A percentile compares a stretch with the other conserved stretches of the same genome.
Evolutionary conservation across 2,888 invertebrate species (phyloP).

Genomic region (Cheilosia pagana): DNA sequence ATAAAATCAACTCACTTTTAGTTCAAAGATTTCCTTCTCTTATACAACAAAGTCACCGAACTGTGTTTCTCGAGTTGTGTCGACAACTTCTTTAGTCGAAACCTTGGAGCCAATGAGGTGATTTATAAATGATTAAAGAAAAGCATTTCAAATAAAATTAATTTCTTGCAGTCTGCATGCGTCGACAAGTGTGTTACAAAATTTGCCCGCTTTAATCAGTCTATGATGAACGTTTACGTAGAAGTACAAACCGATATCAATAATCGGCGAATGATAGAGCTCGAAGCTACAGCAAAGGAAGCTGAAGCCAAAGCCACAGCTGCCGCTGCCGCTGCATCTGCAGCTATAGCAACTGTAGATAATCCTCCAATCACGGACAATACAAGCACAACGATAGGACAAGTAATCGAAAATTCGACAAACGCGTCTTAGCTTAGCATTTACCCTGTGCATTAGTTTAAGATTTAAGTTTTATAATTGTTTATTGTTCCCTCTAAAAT

Average conservation of each 20-base stretch:
- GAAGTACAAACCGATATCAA: constrained; percentile 82
- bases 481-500: constrained; percentile 66
- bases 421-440: constrained; percentile 30
- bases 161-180: constrained; percentile 78
- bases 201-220: constrained; percentile 82
- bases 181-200: constrained; percentile 82
- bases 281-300: constrained; percentile 78
- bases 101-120: constrained; percentile 79
- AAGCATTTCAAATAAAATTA: background rate
- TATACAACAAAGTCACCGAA: constrained; percentile 83
- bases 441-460: constrained; percentile 27
- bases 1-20: constrained; percentile 66
- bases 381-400: constrained; percentile 12
- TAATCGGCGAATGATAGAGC: constrained; percentile 80
- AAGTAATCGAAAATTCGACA: background rate
- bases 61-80: constrained; percentile 82
- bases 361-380: constrained; percentile 42
- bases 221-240: constrained; percentile 82
- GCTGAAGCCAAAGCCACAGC: constrained; percentile 75
- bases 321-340: constrained; percentile 67
- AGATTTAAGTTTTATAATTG: constrained; percentile 36
- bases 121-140: constrained; percentile 12
- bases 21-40: constrained; percentile 83
- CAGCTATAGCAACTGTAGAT: constrained; percentile 17
- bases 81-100: constrained; percentile 81